Conservation (phyloP, 1,140 invertebrate species). For the Akabosia matsudoensis region DNA sequence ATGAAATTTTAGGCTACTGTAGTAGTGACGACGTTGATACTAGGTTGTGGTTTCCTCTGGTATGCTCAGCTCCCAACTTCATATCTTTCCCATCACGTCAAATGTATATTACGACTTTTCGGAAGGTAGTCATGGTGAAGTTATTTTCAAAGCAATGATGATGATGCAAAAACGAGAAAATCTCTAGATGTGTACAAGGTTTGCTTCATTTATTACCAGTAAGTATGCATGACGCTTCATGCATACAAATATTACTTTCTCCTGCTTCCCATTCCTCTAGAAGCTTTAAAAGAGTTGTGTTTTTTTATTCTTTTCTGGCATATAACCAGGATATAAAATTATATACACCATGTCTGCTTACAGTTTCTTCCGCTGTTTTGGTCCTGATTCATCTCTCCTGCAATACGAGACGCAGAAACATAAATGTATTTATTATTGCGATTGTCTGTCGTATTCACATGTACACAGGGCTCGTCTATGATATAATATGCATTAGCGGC, state of each 20-base stretch:
- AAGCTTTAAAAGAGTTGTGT: no score
- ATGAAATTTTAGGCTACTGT: not conserved
- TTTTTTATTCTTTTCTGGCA: not conserved
- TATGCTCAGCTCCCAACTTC: not conserved
- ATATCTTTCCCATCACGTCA: not conserved
- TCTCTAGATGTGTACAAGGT: not conserved
- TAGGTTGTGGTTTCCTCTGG: not conserved
- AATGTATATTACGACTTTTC: not conserved
- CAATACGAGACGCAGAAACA: no score
- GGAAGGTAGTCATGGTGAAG: not conserved
- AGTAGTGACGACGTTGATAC: not conserved
- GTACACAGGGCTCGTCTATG: no score
- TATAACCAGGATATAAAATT: not conserved
- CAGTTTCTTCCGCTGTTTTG: no score
- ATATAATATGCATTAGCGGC: no score
- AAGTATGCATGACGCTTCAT: not conserved
- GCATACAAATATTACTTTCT: not conserved
- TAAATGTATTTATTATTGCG: no score
- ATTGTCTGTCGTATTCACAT: no score
- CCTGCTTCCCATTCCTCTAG: not conserved
- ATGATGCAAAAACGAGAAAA: not conserved
- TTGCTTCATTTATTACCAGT: slow-evolving; percentile 19
- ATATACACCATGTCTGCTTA: no score
- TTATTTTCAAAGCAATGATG: not conserved
- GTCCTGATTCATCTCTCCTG: no score